phyloP scores from a whole-genome alignment of 2,888 invertebrate species.

The Eucera pruinosa region DNA sequence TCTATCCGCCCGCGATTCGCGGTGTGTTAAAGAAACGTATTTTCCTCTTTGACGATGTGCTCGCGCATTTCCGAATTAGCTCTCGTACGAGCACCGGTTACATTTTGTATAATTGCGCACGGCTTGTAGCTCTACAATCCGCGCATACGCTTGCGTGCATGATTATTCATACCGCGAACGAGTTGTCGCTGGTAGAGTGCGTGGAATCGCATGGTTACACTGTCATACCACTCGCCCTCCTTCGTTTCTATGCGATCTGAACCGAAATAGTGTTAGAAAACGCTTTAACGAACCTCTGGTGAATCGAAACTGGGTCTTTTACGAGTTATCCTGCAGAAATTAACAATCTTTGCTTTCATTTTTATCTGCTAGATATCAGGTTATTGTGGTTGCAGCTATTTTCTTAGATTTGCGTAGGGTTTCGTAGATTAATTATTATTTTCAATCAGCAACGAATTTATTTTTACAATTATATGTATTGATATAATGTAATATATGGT shows the following conservation, averaged over 20 bases:
- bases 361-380: neutral
- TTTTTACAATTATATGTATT: no score
- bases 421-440: neutral
- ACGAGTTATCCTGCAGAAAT: neutral
- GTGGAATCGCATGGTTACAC: slow-evolving; percentile 14
- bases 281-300: neutral
- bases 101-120: slow-evolving; percentile 25
- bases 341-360: neutral
- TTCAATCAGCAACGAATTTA: no score
- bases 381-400: no score
- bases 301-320: slow-evolving; percentile 3
- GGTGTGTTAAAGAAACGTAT: slow-evolving; percentile 24
- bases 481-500: no score
- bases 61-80: slow-evolving; percentile 29
- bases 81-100: slow-evolving; percentile 10
- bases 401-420: no score
- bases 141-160: slow-evolving; percentile 21
- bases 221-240: slow-evolving; percentile 1
- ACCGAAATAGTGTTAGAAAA: neutral
- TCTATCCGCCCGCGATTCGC: neutral
- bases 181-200: slow-evolving; percentile 15
- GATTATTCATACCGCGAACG: slow-evolving; percentile 43
- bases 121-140: slow-evolving; percentile 7
- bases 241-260: slow-evolving; percentile 18
- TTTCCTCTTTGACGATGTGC: slow-evolving; percentile 18